A percentile compares a stretch with the other conserved stretches of the same genome.
These are phyloP conservation scores for Thunnus albacares DNA, from an alignment of 2,797 vertebrate species.

Conservation along the genomic window DNA sequence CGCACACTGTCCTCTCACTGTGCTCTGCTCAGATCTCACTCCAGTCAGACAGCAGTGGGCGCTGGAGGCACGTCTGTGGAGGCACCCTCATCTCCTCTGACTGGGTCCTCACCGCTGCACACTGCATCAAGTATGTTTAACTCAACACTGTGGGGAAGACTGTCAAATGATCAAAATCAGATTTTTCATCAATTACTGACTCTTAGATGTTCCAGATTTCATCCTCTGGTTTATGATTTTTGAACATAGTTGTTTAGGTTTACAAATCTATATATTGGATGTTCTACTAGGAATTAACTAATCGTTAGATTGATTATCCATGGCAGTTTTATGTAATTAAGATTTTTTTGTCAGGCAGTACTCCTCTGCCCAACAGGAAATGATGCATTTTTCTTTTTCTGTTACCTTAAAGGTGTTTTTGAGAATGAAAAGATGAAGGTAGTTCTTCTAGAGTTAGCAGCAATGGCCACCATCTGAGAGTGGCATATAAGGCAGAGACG, in stretches of 20 bases:
- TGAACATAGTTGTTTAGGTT: background rate
- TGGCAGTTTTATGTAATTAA: background rate
- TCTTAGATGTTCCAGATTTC: background rate
- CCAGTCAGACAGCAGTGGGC: constrained; percentile 78
- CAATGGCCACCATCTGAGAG: background rate
- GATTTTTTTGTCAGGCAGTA: background rate
- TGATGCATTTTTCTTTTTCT: background rate
- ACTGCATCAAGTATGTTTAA: constrained; percentile 68
- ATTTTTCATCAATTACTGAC: background rate
- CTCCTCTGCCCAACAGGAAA: background rate
- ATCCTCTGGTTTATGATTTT: background rate
- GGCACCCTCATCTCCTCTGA: constrained; percentile 84
- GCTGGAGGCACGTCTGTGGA: constrained; percentile 88
- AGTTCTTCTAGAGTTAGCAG: background rate
- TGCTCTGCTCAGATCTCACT: constrained; percentile 85
- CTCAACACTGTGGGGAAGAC: background rate
- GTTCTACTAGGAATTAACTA: background rate
- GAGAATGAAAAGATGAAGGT: background rate
- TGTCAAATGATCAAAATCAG: background rate
- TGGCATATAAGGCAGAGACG: background rate
- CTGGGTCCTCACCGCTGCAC: constrained; percentile 88
- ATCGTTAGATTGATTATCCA: background rate
- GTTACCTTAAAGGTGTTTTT: background rate
- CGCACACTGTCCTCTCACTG: background rate
- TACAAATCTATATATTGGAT: background rate